Evolutionary conservation across 2,797 vertebrate species (phyloP), one percentile per base, ranked within the genome.

Genomic region (Enteromius afrohamiltoni): DNA sequence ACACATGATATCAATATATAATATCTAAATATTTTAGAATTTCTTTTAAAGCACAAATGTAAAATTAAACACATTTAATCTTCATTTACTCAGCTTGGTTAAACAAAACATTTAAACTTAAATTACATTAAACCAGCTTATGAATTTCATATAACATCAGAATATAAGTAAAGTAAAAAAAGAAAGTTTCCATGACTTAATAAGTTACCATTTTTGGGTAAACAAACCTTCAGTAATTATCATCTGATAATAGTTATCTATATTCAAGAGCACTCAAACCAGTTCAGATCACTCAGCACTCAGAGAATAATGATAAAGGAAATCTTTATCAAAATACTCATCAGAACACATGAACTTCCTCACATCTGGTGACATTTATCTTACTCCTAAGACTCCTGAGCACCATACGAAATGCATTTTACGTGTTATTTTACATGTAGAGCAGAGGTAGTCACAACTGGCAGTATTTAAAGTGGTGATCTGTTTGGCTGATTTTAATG

Each of bases 321-420:
- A 42, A 42, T 45, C 11, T 70, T 45, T 70, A 70, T 76, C 53
- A 42, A 60, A 42, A 77, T 42, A 37, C 14, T 77, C 7, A 77
- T 77, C 16, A 77, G 37, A 73, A 8, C 23, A 73, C 16, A 55
- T n/a, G 1, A 55, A 55, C 55, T 60, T 77, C 53, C 34, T 60
- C 53, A 19, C 1, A 1, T 42, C 34, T 76, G 21, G 42, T 51
- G 42, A 40, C n/a, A 76, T 42, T 58, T 58, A 55, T 76, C 53
- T 53, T 19, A 40, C 6, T 23, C 53, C n/a, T 40, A 40, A 76
- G 8, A 47, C 11, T 47, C 45, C 45, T 47, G 13, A 47, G 4
- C 42, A 34, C 19, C 45, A 47, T 65, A 65, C 19, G 64, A 9
- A 79, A 60, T 11, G n/a, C 37, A 45, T 77, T 77, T 42, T 6